Evolutionary conservation across 2,888 invertebrate species (phyloP), one percentile per base, ranked within the genome.

Genomic region (Drymonia ruficornis): DNA sequence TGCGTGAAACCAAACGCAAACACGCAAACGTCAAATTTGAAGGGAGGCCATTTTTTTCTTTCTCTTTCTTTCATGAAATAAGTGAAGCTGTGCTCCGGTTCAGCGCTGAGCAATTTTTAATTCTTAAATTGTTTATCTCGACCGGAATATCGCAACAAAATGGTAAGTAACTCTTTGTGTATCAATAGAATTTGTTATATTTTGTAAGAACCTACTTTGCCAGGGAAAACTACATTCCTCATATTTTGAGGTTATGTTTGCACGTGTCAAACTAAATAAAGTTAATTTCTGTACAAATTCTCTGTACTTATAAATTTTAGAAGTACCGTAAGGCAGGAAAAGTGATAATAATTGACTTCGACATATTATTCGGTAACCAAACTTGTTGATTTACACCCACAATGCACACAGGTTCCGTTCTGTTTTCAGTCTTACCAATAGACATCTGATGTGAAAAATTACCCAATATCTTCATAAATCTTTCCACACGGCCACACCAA

Each of bases 21-120:
- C 45, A 45, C 45, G 28, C 1, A 15, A n/a, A 45, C 45, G 45
- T 45, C 45, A 45, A 45, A 45, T 9, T 6, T 15, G 11, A 45
- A 28, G 2, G 15, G n/a, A n/a, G 12, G 28, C 19, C 45, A 28
- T 52, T 52, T 40, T 55, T 59, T 50, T 68, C 55, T 70, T 66
- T 81, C 78, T 84, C 80, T 81, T 84, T 81, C 74, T 71, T 65
- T 74, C 69, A 65, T 70, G 64, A 83, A 80, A 77, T 61, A 74
- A 78, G 77, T 76, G 65, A 75, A 76, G 86, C 83, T 81, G 89
- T 87, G 77, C 85, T 88, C 96, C 96, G 97, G 97, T 97, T 97
- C 97, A 97, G 97, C 97, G 97, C 97, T 97, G 96, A 94, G 96
- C 96, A 95, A 94, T 95, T 95, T 93, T 81, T 82, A 56, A 63